A percentile compares a stretch with the other conserved stretches of the same genome.
Conservation (phyloP, 2,888 invertebrate species). For the Dryocosmus kuriphilus region DNA sequence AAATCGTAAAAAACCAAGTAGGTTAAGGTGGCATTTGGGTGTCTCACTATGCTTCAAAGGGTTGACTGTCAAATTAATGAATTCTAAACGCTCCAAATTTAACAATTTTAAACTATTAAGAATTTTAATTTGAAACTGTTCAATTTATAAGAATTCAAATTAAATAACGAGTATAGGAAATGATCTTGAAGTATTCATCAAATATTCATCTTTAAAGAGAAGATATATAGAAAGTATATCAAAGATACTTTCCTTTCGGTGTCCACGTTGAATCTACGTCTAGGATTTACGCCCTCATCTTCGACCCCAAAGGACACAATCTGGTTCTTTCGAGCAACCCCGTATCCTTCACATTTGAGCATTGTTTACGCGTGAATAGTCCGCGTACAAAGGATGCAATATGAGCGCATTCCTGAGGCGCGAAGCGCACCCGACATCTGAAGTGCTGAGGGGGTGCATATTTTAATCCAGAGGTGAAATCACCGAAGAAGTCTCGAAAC, state of each 20-base stretch:
- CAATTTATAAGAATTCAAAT: no score
- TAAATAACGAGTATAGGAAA: no score
- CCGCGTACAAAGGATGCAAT: constrained; percentile 67
- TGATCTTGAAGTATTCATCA: no score
- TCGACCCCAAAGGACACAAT: not conserved
- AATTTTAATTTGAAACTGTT: no score
- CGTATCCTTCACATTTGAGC: constrained; percentile 59
- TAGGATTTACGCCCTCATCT: constrained; percentile 11
- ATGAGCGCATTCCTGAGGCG: constrained; percentile 65
- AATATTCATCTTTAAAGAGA: not conserved
- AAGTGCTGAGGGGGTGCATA: constrained; percentile 17
- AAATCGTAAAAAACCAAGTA: no score
- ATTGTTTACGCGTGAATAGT: constrained; percentile 67
- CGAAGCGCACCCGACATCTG: constrained; percentile 27
- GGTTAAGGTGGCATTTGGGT: no score
- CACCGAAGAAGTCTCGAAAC: not conserved
- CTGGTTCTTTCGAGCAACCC: constrained; percentile 47
- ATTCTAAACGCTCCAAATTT: no score
- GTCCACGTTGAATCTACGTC: not conserved
- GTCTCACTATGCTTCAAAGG: no score
- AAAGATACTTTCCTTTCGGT: constrained; percentile 36
- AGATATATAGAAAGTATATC: not conserved
- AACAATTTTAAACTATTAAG: no score
- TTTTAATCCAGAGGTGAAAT: constrained; percentile 16
- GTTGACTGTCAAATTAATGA: no score